Conservation (phyloP, 2,888 invertebrate species). For the Ellobium chinense region DNA sequence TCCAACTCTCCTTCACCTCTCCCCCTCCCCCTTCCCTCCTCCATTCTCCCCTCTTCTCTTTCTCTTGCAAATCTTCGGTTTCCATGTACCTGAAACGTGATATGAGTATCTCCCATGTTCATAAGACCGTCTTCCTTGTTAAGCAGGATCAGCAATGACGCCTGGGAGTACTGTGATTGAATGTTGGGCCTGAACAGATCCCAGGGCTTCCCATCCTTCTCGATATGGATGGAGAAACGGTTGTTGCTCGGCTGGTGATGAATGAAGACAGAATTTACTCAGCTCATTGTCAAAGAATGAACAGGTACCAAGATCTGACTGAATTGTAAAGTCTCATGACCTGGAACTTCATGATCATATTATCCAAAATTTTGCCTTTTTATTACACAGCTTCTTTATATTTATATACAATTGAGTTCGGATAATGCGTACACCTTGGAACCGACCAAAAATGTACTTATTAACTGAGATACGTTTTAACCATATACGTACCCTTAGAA, state of each 20-base stretch:
- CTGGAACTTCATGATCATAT: too few relatives aligned
- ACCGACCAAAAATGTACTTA: too few relatives aligned
- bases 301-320: neutral
- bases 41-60: neutral
- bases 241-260: constrained; percentile 29
- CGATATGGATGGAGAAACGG: constrained; percentile 26
- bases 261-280: neutral
- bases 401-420: too few relatives aligned
- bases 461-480: too few relatives aligned
- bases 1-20: neutral
- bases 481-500: too few relatives aligned
- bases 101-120: constrained; percentile 2
- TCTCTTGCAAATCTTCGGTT: neutral
- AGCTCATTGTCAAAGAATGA: neutral
- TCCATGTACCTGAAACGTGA: constrained; percentile 37
- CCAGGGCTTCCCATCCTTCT: constrained; percentile 31
- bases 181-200: constrained; percentile 23
- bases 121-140: neutral
- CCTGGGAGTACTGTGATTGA: constrained; percentile 15
- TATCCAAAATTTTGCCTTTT: too few relatives aligned
- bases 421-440: too few relatives aligned
- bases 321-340: too few relatives aligned
- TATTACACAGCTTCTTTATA: too few relatives aligned
- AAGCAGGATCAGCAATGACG: constrained; percentile 25
- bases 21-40: neutral